Percentiles rank a stretch among this genome's conserved stretches.
These are phyloP conservation scores for Heliocidaris tuberculata DNA, from an alignment of 35 echinoderm and acorn worm genomes.

Conservation along the genomic window DNA sequence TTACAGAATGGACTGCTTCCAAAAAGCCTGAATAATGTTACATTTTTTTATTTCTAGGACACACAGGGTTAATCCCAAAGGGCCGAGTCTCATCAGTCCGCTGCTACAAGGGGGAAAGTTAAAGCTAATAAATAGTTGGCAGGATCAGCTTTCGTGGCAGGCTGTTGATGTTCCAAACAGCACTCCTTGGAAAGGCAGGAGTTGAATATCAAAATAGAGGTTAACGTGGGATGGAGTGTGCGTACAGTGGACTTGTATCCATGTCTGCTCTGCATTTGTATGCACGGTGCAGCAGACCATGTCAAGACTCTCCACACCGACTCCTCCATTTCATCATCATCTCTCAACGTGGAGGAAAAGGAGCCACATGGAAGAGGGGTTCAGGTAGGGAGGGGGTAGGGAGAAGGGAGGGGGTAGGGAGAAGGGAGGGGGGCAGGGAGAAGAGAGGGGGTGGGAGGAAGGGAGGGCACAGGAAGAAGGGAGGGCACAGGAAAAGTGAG, in stretches of 20 bases:
- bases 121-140: background rate
- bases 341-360: background rate
- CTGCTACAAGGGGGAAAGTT: background rate
- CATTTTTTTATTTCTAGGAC: no score
- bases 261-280: background rate
- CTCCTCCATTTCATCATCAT: background rate
- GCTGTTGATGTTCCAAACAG: constrained; percentile 30
- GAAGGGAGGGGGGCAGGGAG: no score
- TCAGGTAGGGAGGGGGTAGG: background rate
- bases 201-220: constrained; percentile 23
- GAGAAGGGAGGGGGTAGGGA: background rate
- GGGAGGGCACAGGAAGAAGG: background rate
- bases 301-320: background rate
- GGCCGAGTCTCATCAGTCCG: no score
- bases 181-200: constrained; percentile 4
- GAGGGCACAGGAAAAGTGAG: background rate
- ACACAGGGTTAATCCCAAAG: background rate
- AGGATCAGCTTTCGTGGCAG: background rate
- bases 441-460: no score
- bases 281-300: background rate
- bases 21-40: no score
- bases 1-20: no score
- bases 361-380: background rate
- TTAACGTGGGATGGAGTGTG: background rate
- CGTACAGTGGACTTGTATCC: background rate